Percentiles rank a stretch among this genome's conserved stretches.
phyloP scores from a whole-genome alignment of 2,797 vertebrate species.

The Pipistrellus nathusii region DNA sequence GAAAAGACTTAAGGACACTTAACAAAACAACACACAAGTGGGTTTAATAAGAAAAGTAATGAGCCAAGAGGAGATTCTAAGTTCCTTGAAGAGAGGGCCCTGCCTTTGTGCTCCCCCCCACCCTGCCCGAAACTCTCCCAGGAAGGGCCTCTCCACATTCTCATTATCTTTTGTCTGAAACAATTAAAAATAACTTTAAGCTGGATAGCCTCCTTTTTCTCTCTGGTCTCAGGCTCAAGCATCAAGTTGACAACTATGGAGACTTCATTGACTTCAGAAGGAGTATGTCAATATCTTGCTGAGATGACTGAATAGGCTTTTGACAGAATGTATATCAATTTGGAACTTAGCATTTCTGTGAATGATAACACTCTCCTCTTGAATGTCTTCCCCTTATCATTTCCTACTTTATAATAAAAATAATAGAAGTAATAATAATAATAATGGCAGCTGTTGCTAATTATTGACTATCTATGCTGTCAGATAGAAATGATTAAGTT shows the following conservation, averaged over 20 bases:
- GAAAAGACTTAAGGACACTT: constrained; percentile 70
- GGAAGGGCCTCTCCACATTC: constrained; percentile 50
- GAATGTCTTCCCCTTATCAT: not conserved
- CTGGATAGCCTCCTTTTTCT: constrained; percentile 42
- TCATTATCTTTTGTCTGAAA: constrained; percentile 69
- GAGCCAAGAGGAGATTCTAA: constrained; percentile 63
- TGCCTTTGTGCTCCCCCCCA: not conserved
- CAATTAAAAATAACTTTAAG: constrained; percentile 47
- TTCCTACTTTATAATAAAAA: not conserved
- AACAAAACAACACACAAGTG: constrained; percentile 53
- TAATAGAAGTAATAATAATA: not conserved
- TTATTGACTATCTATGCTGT: not conserved
- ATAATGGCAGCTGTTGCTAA: not conserved
- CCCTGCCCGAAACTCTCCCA: not conserved
- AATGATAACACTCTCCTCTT: constrained; percentile 15
- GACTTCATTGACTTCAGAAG: constrained; percentile 48
- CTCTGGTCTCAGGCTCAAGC: constrained; percentile 36
- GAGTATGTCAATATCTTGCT: constrained; percentile 57
- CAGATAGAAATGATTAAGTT: constrained; percentile 1
- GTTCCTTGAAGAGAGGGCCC: constrained; percentile 68
- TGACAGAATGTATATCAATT: constrained; percentile 1
- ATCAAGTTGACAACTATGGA: constrained; percentile 54
- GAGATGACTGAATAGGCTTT: constrained; percentile 50
- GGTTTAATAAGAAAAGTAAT: constrained; percentile 12
- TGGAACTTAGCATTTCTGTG: not conserved